Evolutionary conservation across 2,888 invertebrate species (phyloP).

Genomic region (Frankliniella intonsa): DNA sequence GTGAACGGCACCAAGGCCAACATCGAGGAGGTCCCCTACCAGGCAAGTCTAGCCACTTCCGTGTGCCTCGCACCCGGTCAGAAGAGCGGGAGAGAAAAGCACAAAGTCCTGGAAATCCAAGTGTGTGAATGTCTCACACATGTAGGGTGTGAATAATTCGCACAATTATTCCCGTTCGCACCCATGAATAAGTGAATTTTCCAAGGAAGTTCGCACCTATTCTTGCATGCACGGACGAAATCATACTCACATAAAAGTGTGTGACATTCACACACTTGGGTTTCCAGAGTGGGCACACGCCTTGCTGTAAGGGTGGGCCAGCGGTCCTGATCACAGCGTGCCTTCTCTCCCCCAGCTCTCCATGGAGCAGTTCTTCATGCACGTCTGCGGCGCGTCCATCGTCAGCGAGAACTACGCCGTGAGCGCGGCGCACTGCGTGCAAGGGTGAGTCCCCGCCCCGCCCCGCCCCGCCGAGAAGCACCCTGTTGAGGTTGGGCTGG

Average conservation of each 20-base stretch:
- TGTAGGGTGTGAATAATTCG: too few relatives aligned
- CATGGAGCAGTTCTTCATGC: constrained; percentile 2
- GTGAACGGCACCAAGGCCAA: constrained; percentile 1
- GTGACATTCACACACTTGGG: neutral
- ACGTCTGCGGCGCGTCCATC: neutral
- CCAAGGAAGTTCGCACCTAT: too few relatives aligned
- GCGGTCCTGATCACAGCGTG: too few relatives aligned
- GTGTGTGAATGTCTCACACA: too few relatives aligned
- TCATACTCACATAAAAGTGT: neutral
- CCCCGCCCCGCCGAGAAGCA: neutral
- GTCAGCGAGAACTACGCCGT: constrained; percentile 9
- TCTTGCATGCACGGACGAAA: neutral
- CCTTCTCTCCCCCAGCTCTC: neutral
- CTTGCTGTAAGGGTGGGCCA: too few relatives aligned
- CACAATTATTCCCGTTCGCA: too few relatives aligned
- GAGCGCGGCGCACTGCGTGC: constrained; percentile 2
- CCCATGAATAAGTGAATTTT: too few relatives aligned
- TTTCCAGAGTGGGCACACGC: too few relatives aligned
- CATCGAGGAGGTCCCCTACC: constrained; percentile 16
- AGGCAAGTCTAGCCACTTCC: neutral
- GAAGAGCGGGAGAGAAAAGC: too few relatives aligned
- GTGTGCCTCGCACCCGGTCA: too few relatives aligned
- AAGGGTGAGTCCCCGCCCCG: neutral
- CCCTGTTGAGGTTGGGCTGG: too few relatives aligned
- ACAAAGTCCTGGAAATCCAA: too few relatives aligned